phyloP scores from a whole-genome alignment of 2,113 vertebrate genomes.

The Varanus komodoensis region DNA sequence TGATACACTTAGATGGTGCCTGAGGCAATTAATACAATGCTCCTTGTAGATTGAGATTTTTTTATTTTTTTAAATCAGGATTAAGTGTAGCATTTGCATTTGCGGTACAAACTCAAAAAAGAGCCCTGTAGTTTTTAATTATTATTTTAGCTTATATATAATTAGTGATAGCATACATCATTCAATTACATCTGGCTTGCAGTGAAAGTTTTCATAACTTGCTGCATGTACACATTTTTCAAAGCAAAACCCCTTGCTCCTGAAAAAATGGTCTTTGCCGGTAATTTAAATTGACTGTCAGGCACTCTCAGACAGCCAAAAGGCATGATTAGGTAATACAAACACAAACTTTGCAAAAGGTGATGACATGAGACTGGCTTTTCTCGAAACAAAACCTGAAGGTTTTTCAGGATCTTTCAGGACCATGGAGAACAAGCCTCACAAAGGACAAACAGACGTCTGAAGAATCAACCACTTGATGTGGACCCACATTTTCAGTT shows the following conservation, averaged over 20 bases:
- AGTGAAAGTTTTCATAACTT: no score
- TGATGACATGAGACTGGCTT: background rate
- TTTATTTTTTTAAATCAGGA: background rate
- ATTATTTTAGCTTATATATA: background rate
- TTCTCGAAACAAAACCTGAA: background rate
- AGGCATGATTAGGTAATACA: background rate
- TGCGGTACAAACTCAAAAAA: background rate
- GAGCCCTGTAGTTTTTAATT: background rate
- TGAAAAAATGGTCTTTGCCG: background rate
- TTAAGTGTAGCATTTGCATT: constrained; percentile 13
- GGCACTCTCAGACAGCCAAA: background rate
- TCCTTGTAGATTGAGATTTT: background rate
- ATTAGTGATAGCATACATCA: background rate
- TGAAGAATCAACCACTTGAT: no score
- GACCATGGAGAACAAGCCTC: background rate
- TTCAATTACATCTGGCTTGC: background rate
- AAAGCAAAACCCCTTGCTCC: background rate
- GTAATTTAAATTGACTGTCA: background rate
- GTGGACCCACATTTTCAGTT: no score
- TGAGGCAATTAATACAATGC: background rate
- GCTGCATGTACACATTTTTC: background rate
- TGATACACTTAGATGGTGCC: background rate
- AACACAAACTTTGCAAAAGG: background rate
- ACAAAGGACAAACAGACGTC: no score
- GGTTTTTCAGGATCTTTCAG: background rate